phyloP scores from a whole-genome alignment of 2,113 vertebrate genomes.

The Corythoichthys intestinalis region DNA sequence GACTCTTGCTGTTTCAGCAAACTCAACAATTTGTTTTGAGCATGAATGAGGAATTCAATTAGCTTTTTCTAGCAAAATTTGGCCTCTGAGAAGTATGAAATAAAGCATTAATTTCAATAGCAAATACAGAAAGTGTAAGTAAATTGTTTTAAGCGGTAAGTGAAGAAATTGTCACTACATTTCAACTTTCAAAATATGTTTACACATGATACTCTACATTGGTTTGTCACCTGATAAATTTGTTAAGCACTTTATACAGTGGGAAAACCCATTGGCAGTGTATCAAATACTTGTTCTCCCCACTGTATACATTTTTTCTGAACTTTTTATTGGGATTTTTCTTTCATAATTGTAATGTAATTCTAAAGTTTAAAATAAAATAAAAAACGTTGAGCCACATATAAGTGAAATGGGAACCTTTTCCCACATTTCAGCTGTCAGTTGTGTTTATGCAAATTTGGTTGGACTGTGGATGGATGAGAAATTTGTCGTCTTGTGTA shows the following conservation, averaged over 20 bases:
- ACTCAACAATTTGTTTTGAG: not conserved
- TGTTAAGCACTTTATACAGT: not conserved
- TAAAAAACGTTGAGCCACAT: too few relatives aligned
- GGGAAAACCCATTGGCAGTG: too few relatives aligned
- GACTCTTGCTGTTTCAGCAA: not conserved
- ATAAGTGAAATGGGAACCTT: not conserved
- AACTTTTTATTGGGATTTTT: not conserved
- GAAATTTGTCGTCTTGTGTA: not conserved
- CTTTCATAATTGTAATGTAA: not conserved
- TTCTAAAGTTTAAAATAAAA: not conserved
- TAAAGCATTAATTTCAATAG: not conserved
- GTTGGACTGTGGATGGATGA: not conserved
- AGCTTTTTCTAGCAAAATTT: not conserved
- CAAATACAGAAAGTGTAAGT: not conserved
- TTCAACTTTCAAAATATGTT: not conserved
- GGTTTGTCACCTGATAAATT: not conserved
- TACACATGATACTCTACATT: not conserved
- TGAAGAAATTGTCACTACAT: not conserved
- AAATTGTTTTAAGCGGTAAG: not conserved
- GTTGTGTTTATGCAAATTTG: not conserved
- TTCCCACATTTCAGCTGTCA: not conserved
- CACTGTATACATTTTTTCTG: not conserved
- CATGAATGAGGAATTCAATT: not conserved
- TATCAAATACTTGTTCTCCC: too few relatives aligned
- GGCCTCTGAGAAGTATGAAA: not conserved